phyloP scores from a whole-genome alignment of 2,113 vertebrate species.

The Steatornis caripensis region DNA sequence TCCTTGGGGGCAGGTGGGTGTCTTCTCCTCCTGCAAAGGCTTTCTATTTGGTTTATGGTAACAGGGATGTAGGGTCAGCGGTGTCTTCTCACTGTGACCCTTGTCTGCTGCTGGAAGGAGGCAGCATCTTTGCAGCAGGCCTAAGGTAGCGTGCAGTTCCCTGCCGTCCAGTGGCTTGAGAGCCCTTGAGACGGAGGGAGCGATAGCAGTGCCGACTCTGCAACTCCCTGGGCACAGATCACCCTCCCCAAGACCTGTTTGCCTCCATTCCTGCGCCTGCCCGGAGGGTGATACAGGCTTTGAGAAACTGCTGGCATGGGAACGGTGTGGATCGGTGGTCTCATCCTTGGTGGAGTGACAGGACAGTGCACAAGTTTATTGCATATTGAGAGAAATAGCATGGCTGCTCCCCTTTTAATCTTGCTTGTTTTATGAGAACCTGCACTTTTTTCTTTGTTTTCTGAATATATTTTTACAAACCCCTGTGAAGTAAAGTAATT shows the following conservation, averaged over 20 bases:
- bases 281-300: accelerated
- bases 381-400: accelerated
- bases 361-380: background rate
- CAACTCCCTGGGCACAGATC: background rate
- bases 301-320: background rate
- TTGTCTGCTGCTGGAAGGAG: background rate
- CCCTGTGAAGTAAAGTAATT: background rate
- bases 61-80: too few species aligned
- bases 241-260: background rate
- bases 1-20: background rate
- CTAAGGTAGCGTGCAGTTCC: accelerated
- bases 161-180: background rate
- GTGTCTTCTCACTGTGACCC: background rate
- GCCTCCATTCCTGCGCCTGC: background rate
- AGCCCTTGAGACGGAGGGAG: background rate
- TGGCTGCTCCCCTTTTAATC: background rate
- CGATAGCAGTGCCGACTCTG: background rate
- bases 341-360: background rate
- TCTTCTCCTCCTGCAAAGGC: background rate
- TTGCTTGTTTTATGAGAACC: background rate
- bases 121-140: background rate
- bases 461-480: background rate
- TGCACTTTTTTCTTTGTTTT: background rate
- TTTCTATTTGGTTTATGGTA: background rate
- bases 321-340: accelerated